Evolutionary conservation across 2,888 invertebrate species (phyloP), one percentile per base, ranked within the genome.

Genomic region (Reticulitermes lucifugus): DNA sequence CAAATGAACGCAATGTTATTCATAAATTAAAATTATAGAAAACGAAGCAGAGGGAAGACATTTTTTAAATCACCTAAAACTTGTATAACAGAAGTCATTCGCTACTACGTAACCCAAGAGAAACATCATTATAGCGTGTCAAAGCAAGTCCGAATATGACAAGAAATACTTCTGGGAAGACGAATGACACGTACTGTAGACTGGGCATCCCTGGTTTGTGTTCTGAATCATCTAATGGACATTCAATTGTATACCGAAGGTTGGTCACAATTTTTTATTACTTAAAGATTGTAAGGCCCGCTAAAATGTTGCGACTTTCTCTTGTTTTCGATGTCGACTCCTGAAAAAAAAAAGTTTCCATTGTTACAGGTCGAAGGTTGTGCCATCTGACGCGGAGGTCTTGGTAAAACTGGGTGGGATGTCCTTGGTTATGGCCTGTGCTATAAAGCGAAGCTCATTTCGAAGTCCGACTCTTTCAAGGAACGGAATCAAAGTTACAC

Each of bases 361-460:
- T n/a, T 77, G n/a, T 46, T 12, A 46, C n/a, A 77, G n/a, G 51
- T 18, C 71, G 71, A 71, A 2, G 71, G 25, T 71, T 2, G 75
- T 75, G 46, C 75, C 75, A 46, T 43, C 75, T 75, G 75, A 75
- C 75, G 75, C 75, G 46, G n/a, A 25, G 2, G 71, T 71, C 71
- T 71, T 71, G 9, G 35, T 25, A 25, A 75, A 75, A 75, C 77
- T 77, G 77, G 51, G 77, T 77, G 77, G 46, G 77, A 77, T n/a
- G 22, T 77, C 46, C n/a, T 77, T 77, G 43, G 77, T 77, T 77
- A 77, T 77, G 46, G n/a, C 46, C 14, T 22, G 2, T 77, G 1
- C 77, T 51, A 77, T 77, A 77, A 51, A 77, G 77, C 77, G 46
- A 77, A 46, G 46, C 46, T 77, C 77, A 77, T 77, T 77, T 77